A percentile compares a stretch with the other conserved stretches of the same genome.
These are phyloP conservation scores for Tiliacea citrago DNA, from an alignment of 2,888 invertebrate genomes.

Conservation along the genomic window DNA sequence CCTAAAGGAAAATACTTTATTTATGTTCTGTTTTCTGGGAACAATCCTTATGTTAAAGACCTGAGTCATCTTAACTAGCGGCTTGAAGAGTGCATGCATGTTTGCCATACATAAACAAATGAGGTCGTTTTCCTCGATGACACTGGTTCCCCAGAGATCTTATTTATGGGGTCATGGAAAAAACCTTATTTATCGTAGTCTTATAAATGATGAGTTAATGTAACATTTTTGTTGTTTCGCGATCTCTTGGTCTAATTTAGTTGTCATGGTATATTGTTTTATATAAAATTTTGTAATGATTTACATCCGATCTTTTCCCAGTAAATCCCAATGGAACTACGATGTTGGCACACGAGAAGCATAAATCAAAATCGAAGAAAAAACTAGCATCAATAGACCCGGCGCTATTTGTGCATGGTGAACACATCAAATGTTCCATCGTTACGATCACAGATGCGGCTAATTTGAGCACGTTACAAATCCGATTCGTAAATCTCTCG, in stretches of 20 bases:
- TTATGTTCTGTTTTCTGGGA: background rate
- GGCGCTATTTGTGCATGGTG: slow-evolving; percentile 52
- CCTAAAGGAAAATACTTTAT: too few relatives aligned
- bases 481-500: slow-evolving; percentile 49
- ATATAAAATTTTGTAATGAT: slow-evolving; percentile 35
- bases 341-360: slow-evolving; percentile 54
- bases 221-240: background rate
- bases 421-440: slow-evolving; percentile 56
- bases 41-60: background rate
- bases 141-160: slow-evolving; percentile 14
- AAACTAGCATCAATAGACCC: slow-evolving; percentile 50
- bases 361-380: slow-evolving; percentile 63
- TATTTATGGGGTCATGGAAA: background rate
- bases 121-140: slow-evolving; percentile 27
- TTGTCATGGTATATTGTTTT: background rate
- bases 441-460: slow-evolving; percentile 61
- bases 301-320: slow-evolving; percentile 27
- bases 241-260: background rate
- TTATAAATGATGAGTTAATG: background rate
- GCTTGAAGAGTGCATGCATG: slow-evolving; percentile 4
- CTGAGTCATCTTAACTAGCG: slow-evolving; percentile 30
- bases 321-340: slow-evolving; percentile 18
- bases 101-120: slow-evolving; percentile 27
- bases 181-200: background rate
- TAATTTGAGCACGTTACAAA: slow-evolving; percentile 50